Base-by-base conservation (phyloP, 2,888 invertebrate genomes). In the Oeneis ivallda region DNA sequence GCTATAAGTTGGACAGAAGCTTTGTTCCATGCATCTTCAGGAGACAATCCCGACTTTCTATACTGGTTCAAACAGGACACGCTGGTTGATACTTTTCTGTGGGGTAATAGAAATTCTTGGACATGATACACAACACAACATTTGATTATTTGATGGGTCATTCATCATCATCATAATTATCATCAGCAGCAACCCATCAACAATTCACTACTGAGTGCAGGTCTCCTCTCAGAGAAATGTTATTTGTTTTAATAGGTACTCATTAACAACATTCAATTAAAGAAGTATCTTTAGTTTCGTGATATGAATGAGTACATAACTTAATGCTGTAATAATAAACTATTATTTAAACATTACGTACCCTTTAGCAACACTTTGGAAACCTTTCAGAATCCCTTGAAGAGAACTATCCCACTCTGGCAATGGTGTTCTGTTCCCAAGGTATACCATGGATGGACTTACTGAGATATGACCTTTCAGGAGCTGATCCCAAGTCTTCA, bases 1-100 rank as follows among this genome's bases (percentile, higher is more conserved):
- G 94, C 94, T 0, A 95, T 94, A 17, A 98, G 87, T 80, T 96
- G 95, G 50, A 98, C 95, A 0, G 97, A 96, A 7, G 95, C 94
- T 73, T 94, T 92, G 83, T 98, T 98, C 94, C 98, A 97, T 0
- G 98, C 97, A 71, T 96, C 95, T 83, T 97, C 96, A 6, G 93
- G 91, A 0, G 93, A 82, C 26, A 93, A 74, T 0, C 97, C 97
- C 52, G 88, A 90, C 57, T 86, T 91, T 6, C 93, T 92, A 68
- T 95, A 93, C n/a, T 92, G 90, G 63, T 95, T 93, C 73, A 97
- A 91, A 70, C 94, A 94, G 8, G 93, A 89, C 64, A 94, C 93
- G 4, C 95, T 94, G 60, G 93, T 81, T 41, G 94, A 93, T 67
- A 96, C 89, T 93, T 96, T 96, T 52, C 96, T 96, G 52, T 41